Conservation (phyloP, 1,140 invertebrate genomes). For the Octopus bimaculoides region DNA sequence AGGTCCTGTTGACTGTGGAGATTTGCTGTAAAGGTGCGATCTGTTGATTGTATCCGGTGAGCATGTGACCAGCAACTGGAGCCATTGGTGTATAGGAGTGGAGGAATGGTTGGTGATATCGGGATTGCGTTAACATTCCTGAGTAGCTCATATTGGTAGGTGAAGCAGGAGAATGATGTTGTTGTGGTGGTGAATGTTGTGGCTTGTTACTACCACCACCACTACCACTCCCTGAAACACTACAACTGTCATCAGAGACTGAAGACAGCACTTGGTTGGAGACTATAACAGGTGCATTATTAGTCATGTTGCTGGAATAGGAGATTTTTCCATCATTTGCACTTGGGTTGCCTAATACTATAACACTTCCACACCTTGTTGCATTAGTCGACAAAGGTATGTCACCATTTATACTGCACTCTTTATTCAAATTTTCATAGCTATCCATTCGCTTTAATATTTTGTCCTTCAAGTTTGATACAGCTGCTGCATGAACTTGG, state of each 20-base stretch:
- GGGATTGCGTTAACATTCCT: constrained; percentile 16
- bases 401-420: constrained; percentile 14
- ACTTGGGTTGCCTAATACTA: constrained; percentile 6
- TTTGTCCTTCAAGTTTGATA: constrained; percentile 46
- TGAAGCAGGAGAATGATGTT: constrained; percentile 19
- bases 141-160: constrained; percentile 22
- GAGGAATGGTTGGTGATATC: constrained; percentile 11
- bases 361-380: neutral
- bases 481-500: constrained; percentile 39
- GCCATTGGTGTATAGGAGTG: constrained; percentile 11
- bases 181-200: constrained; percentile 17
- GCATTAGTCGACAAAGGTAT: neutral
- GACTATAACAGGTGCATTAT: constrained; percentile 12
- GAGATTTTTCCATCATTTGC: constrained; percentile 4
- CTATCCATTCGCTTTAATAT: constrained; percentile 45
- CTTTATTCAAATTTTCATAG: constrained; percentile 43
- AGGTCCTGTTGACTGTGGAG: neutral
- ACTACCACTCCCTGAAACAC: neutral
- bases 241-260: neutral
- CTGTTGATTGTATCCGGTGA: constrained; percentile 35
- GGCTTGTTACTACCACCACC: neutral
- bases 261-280: constrained; percentile 13
- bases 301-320: constrained; percentile 5
- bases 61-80: constrained; percentile 9
- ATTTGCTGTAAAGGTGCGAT: constrained; percentile 39